These are phyloP conservation scores for Anguilla anguilla DNA, from an alignment of 2,797 vertebrate species.

Conservation along the genomic window DNA sequence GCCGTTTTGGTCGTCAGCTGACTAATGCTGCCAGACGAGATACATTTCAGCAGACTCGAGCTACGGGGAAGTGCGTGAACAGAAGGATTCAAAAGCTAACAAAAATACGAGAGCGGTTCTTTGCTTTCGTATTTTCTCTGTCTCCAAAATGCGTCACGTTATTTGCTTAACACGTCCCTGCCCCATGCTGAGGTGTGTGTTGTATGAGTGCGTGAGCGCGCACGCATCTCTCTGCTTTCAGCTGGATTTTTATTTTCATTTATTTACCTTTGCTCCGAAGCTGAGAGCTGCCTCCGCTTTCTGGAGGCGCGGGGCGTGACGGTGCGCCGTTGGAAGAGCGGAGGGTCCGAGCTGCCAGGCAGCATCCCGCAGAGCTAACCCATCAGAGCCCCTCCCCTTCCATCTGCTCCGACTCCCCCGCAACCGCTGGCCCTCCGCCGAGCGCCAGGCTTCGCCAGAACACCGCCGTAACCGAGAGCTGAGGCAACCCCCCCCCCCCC, in stretches of 20 bases:
- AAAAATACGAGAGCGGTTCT: not conserved
- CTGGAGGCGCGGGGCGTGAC: not conserved
- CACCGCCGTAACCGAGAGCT: not conserved
- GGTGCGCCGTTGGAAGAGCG: not conserved
- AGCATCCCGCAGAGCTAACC: not conserved
- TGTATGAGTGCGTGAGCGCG: not conserved
- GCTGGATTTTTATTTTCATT: not conserved
- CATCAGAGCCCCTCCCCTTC: not conserved
- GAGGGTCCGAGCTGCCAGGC: not conserved
- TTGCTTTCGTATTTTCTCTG: not conserved
- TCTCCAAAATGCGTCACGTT: not conserved
- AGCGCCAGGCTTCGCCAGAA: not conserved
- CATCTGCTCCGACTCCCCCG: constrained; percentile 10
- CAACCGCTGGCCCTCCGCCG: not conserved
- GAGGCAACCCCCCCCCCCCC: too few species aligned
- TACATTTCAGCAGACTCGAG: not conserved
- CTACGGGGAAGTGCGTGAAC: not conserved
- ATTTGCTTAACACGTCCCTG: not conserved
- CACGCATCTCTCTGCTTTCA: not conserved
- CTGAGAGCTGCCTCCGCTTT: not conserved
- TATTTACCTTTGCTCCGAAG: not conserved
- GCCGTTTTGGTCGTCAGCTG: not conserved
- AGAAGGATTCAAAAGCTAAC: not conserved
- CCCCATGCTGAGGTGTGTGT: not conserved
- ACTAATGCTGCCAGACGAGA: not conserved